Evolutionary conservation across 2,113 vertebrate species (phyloP), one percentile per base, ranked within the genome.

Genomic region (Pygoscelis adeliae): DNA sequence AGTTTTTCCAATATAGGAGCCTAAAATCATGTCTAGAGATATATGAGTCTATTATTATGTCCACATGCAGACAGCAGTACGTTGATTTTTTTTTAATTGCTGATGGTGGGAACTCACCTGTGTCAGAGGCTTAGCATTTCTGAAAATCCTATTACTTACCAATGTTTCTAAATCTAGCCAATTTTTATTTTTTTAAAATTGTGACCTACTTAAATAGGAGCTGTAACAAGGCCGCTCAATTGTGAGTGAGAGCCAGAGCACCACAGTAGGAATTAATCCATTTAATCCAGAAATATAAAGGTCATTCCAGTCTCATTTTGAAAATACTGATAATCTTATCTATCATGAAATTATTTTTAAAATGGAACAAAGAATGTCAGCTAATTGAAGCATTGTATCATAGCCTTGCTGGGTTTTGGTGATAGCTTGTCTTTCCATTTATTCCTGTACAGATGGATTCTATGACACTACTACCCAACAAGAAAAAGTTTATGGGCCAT

Each of bases 141-240:
- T 93, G 44, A 83, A 91, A 94, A 83, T 86, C 46, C 25, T 17
- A 17, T 87, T 90, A 80, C 19, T 61, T 80, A 66, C 59, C 29
- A 81, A 36, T 29, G 8, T 61, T 72, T 79, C 74, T 73, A 80
- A 73, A 90, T 58, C 40, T 49, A 83, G 15, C 4, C 13, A 18
- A 22, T 56, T 32, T 30, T 56, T 38, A n/a, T 81, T 55, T 59
- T 65, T n/a, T 36, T 46, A 21, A 26, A 61, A 42, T 84, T 66
- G 5, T 91, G 83, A 93, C 89, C 89, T 94, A 94, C 73, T 93
- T 96, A 92, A 96, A 72, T 21, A 72, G 44, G 29, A 76, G 30
- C n/a, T 82, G 26, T 87, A 95, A 84, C 30, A 76, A 83, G 70
- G 40, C 15, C 1, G 2, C 17, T 89, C 25, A 71, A 20, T 23